A percentile compares a stretch with the other conserved stretches of the same genome.
phyloP scores from a whole-genome alignment of 2,888 invertebrate species.

The Caenorhabditis drosophilae region DNA sequence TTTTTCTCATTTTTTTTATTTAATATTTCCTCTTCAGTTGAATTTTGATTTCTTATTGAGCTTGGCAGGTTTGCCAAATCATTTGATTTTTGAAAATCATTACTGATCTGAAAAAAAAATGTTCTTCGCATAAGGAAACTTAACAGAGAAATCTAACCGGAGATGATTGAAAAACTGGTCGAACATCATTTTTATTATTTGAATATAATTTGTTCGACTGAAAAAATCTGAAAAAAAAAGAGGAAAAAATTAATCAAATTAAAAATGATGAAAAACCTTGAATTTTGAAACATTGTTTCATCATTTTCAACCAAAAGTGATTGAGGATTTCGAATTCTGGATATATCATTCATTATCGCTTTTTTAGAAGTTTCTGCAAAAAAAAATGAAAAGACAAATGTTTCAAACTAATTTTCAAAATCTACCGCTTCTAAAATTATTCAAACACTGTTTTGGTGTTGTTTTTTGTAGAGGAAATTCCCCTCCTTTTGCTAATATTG shows the following conservation, averaged over 20 bases:
- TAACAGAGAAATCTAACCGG: neutral
- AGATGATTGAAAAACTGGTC: slow-evolving; percentile 2
- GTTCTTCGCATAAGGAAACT: too few relatives aligned
- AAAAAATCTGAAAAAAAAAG: slow-evolving; percentile 17
- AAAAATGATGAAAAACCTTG: too few relatives aligned
- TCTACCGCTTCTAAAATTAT: neutral
- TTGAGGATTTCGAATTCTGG: slow-evolving; percentile 17
- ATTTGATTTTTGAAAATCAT: slow-evolving; percentile 5
- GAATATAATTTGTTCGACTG: neutral
- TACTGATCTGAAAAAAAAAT: slow-evolving; percentile 3
- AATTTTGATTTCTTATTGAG: slow-evolving; percentile 4
- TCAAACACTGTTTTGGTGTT: too few relatives aligned
- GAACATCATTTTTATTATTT: neutral
- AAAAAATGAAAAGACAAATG: neutral
- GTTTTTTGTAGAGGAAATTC: too few relatives aligned
- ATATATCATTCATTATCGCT: slow-evolving; percentile 11
- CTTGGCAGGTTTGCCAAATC: slow-evolving; percentile 18
- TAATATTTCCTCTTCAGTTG: neutral
- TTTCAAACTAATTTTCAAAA: neutral
- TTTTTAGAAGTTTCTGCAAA: neutral
- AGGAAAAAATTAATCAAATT: too few relatives aligned
- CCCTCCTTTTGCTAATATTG: slow-evolving; percentile 1
- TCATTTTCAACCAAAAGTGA: slow-evolving; percentile 1
- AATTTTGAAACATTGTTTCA: slow-evolving; percentile 4
- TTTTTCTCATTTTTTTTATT: neutral